Evolutionary conservation across 1,140 invertebrate genomes (phyloP).

Genomic region (Conus betulinus): DNA sequence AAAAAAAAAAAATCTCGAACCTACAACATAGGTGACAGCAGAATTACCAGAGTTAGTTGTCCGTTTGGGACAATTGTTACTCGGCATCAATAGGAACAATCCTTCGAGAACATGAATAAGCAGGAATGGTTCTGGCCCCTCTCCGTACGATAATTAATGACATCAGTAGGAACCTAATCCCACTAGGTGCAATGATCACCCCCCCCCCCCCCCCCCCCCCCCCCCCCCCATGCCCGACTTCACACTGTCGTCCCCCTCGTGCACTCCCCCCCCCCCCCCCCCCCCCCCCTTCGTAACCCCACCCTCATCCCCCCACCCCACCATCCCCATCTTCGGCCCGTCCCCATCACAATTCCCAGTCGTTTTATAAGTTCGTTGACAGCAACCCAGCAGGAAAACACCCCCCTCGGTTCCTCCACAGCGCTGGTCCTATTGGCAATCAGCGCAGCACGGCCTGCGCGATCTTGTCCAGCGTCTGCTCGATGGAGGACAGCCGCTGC

Average conservation of each 20-base stretch:
- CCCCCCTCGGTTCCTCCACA: too few species aligned
- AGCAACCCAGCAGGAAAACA: background rate
- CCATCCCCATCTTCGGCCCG: background rate
- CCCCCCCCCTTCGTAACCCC: background rate
- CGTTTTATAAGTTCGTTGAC: background rate
- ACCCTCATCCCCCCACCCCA: background rate
- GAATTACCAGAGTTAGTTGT: too few species aligned
- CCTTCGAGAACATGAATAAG: too few species aligned
- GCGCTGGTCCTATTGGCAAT: background rate
- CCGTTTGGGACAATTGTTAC: too few species aligned
- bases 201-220: background rate
- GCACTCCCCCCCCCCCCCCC: background rate
- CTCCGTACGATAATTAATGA: too few species aligned
- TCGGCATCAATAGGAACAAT: too few species aligned
- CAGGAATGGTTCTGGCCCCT: too few species aligned
- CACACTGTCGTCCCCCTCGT: background rate
- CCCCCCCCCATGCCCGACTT: background rate
- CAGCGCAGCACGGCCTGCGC: constrained; percentile 15
- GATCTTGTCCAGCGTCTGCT: constrained; percentile 51
- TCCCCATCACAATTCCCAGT: background rate
- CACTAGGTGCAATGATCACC: too few species aligned
- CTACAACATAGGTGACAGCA: too few species aligned
- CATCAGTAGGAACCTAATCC: too few species aligned
- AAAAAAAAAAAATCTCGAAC: too few species aligned
- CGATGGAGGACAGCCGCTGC: constrained; percentile 34